Base-by-base conservation (phyloP, 2,113 vertebrate genomes). In the Eonycteris spelaea region DNA sequence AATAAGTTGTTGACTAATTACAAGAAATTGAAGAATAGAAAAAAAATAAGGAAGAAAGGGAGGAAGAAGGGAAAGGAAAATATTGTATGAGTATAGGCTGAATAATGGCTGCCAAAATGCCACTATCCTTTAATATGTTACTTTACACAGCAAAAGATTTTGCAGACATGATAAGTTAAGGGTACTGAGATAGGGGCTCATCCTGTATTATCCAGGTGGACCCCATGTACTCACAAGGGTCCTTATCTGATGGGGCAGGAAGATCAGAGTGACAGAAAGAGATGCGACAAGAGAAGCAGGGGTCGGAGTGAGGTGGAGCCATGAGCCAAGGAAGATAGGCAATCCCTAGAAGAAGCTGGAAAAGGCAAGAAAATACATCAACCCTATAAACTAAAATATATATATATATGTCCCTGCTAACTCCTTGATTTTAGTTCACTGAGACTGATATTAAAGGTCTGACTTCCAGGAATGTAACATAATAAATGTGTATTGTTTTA, bases 161-260 rank as follows among this genome's bases (percentile, higher is more conserved):
- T 59, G 35, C 28, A 78, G 28, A 21, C 59, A 19, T 71, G 19
- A 65, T 33, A 40, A n/a, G 21, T 30, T 61, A 24, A 13, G 51
- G 9, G 7, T 35, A 12, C 11, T 71, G 45, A 45, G 2, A 63
- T 33, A 57, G 5, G 11, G 9, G 6, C 15, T 53, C 35, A 48
- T 63, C 24, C 53, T 87, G 8, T 14, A 78, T 71, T 40, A 10
- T 68, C 11, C 61, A 22, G 12, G 2, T 30, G 35, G 4, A 19
- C 0, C 21, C 2, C n/a, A 0, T 48, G 5, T 38, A 26, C 6
- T 51, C 18, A 18, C 5, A 57, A 53, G 22, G 1, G 11, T 61
- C 8, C 11, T 84, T 55, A 10, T 24, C 21, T 38, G 55, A 79
- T 4, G 11, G 9, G 6, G 33, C 14, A n/a, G 13, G 43, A 75